Base-by-base conservation (phyloP, 1,140 invertebrate species). In the Trinorchestia longiramus region DNA sequence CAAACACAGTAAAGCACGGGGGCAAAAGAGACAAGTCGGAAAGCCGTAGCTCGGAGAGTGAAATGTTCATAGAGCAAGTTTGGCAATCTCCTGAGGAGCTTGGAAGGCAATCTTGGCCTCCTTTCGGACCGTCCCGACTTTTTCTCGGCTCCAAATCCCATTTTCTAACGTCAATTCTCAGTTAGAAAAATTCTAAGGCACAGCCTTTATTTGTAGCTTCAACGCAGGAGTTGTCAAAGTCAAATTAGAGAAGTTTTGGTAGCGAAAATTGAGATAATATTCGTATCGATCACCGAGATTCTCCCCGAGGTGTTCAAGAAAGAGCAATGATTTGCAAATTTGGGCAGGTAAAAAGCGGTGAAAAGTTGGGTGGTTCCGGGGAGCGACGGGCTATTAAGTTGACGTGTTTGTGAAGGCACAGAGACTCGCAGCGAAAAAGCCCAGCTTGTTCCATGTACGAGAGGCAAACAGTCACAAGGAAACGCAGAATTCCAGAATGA, bases 31-130 rank as follows among this genome's bases (percentile, higher is more conserved):
- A 77, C 62, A 77, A 77, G 62, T 77, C 62, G 62, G 28, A 36
- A 77, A 77, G 62, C 62, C 62, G 62, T 77, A 77, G 62, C 62
- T 77, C 28, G 11, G 62, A 77, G 88, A 91, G 88, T 91, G 88
- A 91, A 91, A 91, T 91, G 88, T 91, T 91, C 88, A 91, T 91
- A 91, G 88, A 91, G 43, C 88, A 91, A 91, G 88, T 91, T 91
- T 91, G 88, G 88, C 88, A 91, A 91, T 91, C 88, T 91, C 41
- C 88, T 91, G 28, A 91, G 43, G 41, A 91, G 88, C 88, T 91
- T 91, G 41, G 88, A 44, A 91, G 88, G 88, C 88, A 91, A 91
- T 91, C 88, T 91, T 43, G 88, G 88, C 88, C 88, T 91, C 41
- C 88, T 91, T 91, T 42, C 43, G 88, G 41, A 42, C 41, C 88